phyloP scores from a whole-genome alignment of 2,113 vertebrate species.

The Papio anubis region DNA sequence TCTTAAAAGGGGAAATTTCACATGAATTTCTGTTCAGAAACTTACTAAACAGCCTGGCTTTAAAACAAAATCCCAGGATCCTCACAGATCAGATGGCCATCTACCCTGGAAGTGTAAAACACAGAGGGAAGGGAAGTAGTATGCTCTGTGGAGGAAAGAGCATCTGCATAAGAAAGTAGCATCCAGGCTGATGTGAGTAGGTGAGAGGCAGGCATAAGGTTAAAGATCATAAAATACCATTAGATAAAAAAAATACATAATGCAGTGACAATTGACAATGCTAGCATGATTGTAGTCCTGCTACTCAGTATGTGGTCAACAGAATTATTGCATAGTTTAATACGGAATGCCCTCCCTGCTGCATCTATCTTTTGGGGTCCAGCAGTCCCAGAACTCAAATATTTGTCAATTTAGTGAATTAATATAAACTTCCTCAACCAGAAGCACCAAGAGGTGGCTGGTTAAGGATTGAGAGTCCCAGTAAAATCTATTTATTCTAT shows the following conservation, averaged over 20 bases:
- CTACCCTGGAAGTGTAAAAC: slow-evolving; percentile 1
- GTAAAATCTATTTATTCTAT: slow-evolving; percentile 34
- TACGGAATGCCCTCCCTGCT: neutral
- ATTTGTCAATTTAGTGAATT: slow-evolving; percentile 51
- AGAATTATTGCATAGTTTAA: slow-evolving; percentile 22
- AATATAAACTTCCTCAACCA: slow-evolving; percentile 35
- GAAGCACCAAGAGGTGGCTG: neutral
- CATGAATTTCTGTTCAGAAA: slow-evolving; percentile 48
- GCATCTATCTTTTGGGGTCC: slow-evolving; percentile 5
- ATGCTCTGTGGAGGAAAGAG: slow-evolving; percentile 12
- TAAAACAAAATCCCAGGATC: neutral
- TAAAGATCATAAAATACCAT: slow-evolving; percentile 42
- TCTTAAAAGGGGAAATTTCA: slow-evolving; percentile 21
- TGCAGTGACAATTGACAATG: neutral
- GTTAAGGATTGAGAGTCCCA: neutral
- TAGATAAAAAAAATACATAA: neutral
- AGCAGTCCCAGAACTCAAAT: neutral
- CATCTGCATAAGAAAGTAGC: neutral
- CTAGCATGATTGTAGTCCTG: slow-evolving; percentile 39
- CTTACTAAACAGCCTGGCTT: neutral
- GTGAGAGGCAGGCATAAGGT: neutral
- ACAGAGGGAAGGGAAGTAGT: neutral
- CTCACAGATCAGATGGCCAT: neutral
- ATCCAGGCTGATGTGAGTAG: neutral
- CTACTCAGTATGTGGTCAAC: slow-evolving; percentile 1